Evolutionary conservation across 2,113 vertebrate species (phyloP), one percentile per base, ranked within the genome.

Genomic region (Callopanchax toddi): DNA sequence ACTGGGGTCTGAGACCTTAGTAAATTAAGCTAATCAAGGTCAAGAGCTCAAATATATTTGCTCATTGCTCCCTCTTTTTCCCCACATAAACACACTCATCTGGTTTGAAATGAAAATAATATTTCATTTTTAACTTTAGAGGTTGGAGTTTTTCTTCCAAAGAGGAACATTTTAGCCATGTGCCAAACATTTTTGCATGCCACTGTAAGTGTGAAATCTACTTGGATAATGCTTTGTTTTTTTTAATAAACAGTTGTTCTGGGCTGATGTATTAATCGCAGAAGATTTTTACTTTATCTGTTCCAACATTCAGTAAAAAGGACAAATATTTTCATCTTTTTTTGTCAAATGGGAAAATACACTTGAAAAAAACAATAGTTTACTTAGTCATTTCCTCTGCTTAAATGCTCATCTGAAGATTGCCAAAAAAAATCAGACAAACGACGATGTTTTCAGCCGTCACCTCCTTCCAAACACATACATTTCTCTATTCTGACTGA

Each of bases 391-490:
- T 18, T 9, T 52, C 16, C 22, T 58, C 26, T 59, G 37, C 25
- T 57, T 74, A 48, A 17, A 26, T 56, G 72, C 52, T 62, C 51
- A 45, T 6, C 36, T 49, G 57, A 26, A 60, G 36, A 16, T 21
- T 54, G 52, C 39, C 49, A 44, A 54, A 72, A 54, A 72, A 61
- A 20, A 18, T 36, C 29, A 34, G 46, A 76, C 2, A 4, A 13
- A 29, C 15, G 7, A 25, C 61, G 53, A 68, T 1, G 12, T 42
- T 37, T 52, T 60, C 54, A 40, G 46, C 11, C 40, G 26, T 60
- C 42, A 8, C 40, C 64, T 67, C 67, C 37, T 64, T 52, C 51
- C 12, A 29, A 67, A 59, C 39, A 56, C 62, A 78, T 77, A 75
- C 71, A 57, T 74, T 57, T 51, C 29, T 40, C 49, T 23, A 21